These are phyloP conservation scores for Listrodromus nycthemerus DNA, from an alignment of 2,888 invertebrate species.

Conservation along the genomic window DNA sequence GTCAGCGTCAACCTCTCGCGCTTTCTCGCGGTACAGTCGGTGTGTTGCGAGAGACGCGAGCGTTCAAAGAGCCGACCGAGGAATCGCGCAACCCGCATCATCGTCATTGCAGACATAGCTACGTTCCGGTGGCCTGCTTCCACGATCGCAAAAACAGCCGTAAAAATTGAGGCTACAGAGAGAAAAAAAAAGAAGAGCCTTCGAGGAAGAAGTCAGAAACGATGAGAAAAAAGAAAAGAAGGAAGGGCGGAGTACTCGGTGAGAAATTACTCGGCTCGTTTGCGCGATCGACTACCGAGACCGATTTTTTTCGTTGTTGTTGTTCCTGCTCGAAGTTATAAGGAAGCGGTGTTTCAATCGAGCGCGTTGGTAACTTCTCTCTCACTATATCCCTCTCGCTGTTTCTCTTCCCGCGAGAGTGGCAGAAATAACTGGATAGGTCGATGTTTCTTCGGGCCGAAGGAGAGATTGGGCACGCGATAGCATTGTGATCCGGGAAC, in stretches of 20 bases:
- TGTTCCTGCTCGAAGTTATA: slow-evolving; percentile 26
- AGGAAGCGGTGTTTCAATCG: slow-evolving; percentile 66
- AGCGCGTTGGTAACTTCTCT: slow-evolving; percentile 61
- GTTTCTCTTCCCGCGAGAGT: slow-evolving; percentile 23
- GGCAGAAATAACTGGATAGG: slow-evolving; percentile 65
- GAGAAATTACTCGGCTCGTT: slow-evolving; percentile 69
- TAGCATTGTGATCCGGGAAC: slow-evolving; percentile 68
- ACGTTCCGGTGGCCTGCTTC: slow-evolving; percentile 8
- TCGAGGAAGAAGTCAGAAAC: neutral
- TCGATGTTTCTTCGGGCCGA: slow-evolving; percentile 32
- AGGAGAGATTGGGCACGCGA: slow-evolving; percentile 64
- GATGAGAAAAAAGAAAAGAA: neutral
- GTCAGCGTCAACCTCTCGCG: slow-evolving; percentile 57
- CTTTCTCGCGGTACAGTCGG: slow-evolving; percentile 56
- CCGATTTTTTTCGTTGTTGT: slow-evolving; percentile 54
- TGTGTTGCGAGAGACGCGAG: neutral
- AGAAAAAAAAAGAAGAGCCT: neutral
- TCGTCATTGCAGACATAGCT: slow-evolving; percentile 5
- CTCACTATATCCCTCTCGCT: neutral
- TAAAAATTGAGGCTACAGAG: slow-evolving; percentile 12
- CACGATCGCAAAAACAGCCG: slow-evolving; percentile 24
- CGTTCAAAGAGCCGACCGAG: slow-evolving; percentile 1
- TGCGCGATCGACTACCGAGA: slow-evolving; percentile 69
- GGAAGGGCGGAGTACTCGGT: slow-evolving; percentile 47
- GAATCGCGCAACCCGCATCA: slow-evolving; percentile 48